Evolutionary conservation across 1,140 invertebrate genomes (phyloP).

Genomic region (Drosophila kikkawai): DNA sequence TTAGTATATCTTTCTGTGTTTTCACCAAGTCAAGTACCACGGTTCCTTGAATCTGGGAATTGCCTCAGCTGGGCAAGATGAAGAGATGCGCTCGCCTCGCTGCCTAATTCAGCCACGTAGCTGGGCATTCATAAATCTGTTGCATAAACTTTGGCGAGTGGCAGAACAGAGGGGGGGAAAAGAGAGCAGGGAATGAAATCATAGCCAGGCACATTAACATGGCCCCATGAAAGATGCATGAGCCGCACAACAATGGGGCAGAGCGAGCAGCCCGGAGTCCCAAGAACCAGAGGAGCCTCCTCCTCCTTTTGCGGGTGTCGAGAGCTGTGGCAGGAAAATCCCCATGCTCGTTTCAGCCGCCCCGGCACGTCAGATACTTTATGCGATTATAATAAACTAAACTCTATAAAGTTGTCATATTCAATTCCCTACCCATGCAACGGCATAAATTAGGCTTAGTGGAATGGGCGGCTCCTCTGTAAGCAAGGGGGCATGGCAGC

Average conservation of each 20-base stretch:
- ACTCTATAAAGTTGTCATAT: conserved; percentile 80
- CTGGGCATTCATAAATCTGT: conserved; percentile 73
- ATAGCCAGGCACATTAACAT: conserved; percentile 62
- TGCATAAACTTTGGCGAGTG: conserved; percentile 67
- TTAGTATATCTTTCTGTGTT: not conserved
- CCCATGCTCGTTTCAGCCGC: conserved; percentile 42
- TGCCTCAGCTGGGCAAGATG: conserved; percentile 40
- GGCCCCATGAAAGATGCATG: conserved; percentile 75
- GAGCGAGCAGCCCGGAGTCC: not conserved
- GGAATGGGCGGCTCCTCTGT: not conserved
- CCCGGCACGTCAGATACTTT: conserved; percentile 69
- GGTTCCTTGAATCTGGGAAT: conserved; percentile 45
- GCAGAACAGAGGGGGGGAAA: not conserved
- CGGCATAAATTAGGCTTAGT: conserved; percentile 79
- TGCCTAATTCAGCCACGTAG: conserved; percentile 61
- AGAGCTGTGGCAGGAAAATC: conserved; percentile 4
- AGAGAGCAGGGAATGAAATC: conserved; percentile 16
- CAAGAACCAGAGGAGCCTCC: not conserved
- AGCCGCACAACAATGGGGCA: conserved; percentile 48
- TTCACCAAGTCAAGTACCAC: conserved; percentile 12
- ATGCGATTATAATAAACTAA: conserved; percentile 82
- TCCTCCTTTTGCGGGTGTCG: not conserved
- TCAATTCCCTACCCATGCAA: conserved; percentile 68
- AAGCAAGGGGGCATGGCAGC: not conserved
- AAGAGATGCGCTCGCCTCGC: conserved; percentile 12